Evolutionary conservation across 2,888 invertebrate genomes (phyloP), one percentile per base, ranked within the genome.

Genomic region (Teleiodes luculella): DNA sequence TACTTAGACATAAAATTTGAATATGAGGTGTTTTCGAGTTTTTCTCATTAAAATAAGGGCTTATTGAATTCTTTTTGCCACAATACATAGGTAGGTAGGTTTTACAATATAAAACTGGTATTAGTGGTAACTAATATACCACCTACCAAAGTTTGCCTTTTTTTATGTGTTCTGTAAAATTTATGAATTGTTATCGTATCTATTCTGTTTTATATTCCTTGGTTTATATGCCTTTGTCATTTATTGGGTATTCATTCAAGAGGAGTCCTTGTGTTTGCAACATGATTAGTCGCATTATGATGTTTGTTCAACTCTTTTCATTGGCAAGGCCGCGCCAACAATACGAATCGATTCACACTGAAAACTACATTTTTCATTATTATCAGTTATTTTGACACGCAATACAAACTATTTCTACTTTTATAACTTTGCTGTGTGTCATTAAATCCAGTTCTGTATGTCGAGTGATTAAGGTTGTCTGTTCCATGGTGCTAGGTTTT

Each of bases 351-450:
- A 74, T 78, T 77, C 73, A 73, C 72, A 72, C 69, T 75, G 69
- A 74, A 77, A 79, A 77, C 73, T 75, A 76, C 69, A 72, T 66
- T 78, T 79, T 74, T 71, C 77, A 77, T 80, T 78, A 76, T 79
- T 76, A 79, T 80, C 74, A 77, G 77, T 80, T 78, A 81, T 80
- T 83, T 79, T 80, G 78, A 79, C 80, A 82, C 75, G 78, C 78
- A 78, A 76, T 78, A 77, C 67, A 68, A 61, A 64, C 61, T 70
- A 67, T 64, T 64, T 61, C 55, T 39, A 57, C 73, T 58, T 59
- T 35, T 50, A 53, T 69, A 59, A 49, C 48, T 53, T 36, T 67
- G 58, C 67, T 35, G 41, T 45, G 53, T 16, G n/a, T 52, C 46
- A 61, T 60, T 16, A 30, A 51, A 30, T 55, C 48, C 46, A 39